Evolutionary conservation across 2,888 invertebrate species (phyloP).

Genomic region (Zaprionus lineosus): DNA sequence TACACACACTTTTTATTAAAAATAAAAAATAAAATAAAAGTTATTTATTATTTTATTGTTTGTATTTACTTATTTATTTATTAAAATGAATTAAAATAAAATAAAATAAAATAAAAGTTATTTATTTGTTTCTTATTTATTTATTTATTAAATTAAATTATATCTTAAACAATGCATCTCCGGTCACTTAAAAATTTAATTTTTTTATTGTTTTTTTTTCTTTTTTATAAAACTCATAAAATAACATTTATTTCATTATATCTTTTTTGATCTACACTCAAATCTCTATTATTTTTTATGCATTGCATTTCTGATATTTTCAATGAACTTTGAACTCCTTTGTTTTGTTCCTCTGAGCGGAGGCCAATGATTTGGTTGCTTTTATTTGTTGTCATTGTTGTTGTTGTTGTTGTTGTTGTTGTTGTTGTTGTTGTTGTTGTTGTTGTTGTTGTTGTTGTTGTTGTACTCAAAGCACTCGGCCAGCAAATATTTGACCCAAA

Average conservation of each 20-base stretch:
- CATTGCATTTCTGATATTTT: slow-evolving; percentile 18
- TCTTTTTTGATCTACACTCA: slow-evolving; percentile 18
- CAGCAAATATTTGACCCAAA: slow-evolving; percentile 60
- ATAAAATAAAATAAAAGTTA: too few relatives aligned
- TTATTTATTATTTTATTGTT: too few relatives aligned
- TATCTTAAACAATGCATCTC: too few relatives aligned
- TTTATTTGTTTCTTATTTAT: too few relatives aligned
- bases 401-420: slow-evolving; percentile 15
- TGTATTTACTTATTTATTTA: too few relatives aligned
- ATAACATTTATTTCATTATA: background rate
- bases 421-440: slow-evolving; percentile 25
- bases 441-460: slow-evolving; percentile 14
- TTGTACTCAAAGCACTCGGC: slow-evolving; percentile 39
- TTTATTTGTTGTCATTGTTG: slow-evolving; percentile 25
- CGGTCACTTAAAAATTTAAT: too few relatives aligned
- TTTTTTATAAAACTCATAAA: too few relatives aligned
- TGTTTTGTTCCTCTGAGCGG: slow-evolving; percentile 31
- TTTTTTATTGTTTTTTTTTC: too few relatives aligned
- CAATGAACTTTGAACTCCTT: slow-evolving; percentile 65
- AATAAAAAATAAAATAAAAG: too few relatives aligned
- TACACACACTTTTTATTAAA: too few relatives aligned
- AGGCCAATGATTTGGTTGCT: slow-evolving; percentile 31
- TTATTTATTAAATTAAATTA: too few relatives aligned
- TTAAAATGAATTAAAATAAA: too few relatives aligned
- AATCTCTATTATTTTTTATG: slow-evolving; percentile 19